Evolutionary conservation across 2,797 vertebrate species (phyloP), one percentile per base, ranked within the genome.

Genomic region (Myotis findleyi): DNA sequence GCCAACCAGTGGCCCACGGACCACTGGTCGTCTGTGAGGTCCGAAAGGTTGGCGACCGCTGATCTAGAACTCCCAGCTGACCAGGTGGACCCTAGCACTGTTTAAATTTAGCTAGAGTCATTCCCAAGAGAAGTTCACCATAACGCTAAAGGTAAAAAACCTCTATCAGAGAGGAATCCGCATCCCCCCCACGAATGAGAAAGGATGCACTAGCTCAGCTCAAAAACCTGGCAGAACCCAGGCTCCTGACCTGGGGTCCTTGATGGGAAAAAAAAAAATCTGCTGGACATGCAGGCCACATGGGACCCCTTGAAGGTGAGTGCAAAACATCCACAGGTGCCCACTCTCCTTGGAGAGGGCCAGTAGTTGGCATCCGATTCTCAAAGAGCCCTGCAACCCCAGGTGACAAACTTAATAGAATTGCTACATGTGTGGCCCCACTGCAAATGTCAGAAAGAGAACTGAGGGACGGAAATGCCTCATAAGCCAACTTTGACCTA

Each of bases 291-390:
- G 5, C 3, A 6, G 8, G 71, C 30, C 6, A 13, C 8, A 0
- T 0, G 4, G 38, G 33, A 25, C 8, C 41, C 64, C 49, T 17
- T 7, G 4, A 18, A 47, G 47, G 47, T 33, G 12, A 30, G 2
- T 14, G 0, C 4, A 38, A 21, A 41, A 33, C 6, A 2, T 3
- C 13, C 33, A 1, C 3, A 3, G 0, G 6, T 2, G 2, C 79
- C 41, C 10, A 3, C 33, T 41, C 73, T 51, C 51, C 59, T n/a
- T 7, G 27, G 30, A 5, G 17, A 14, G 27, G 20, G 59, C 71
- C 62, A 33, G 38, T 21, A 72, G 53, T 38, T 6, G 25, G 62
- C 41, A 27, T 30, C 55, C 7, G 49, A 9, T 17, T 36, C 55
- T 64, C 87, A 30, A 64, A 53, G 36, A 92, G 44, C 17, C 7